Percentiles rank a stretch among this genome's conserved stretches.
These are phyloP conservation scores for Lamellibrachia columna DNA, from an alignment of 2,888 invertebrate genomes.

Conservation along the genomic window DNA sequence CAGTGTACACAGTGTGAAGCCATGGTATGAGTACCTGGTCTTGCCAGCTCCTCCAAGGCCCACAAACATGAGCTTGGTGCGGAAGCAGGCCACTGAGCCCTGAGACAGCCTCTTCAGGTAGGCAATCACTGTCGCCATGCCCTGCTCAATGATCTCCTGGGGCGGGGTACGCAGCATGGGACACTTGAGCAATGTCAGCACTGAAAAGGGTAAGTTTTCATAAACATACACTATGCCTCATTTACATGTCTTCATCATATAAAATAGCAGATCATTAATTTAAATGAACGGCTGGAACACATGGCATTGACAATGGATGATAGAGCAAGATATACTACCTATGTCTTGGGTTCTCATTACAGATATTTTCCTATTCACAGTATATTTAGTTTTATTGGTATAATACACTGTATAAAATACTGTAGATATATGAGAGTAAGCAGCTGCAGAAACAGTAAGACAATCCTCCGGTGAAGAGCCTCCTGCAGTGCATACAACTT, in stretches of 20 bases:
- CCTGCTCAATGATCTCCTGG: slow-evolving; percentile 57
- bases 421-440: neutral
- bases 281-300: too few relatives aligned
- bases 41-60: slow-evolving; percentile 67
- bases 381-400: too few relatives aligned
- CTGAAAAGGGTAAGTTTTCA: slow-evolving; percentile 37
- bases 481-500: neutral
- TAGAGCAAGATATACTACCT: too few relatives aligned
- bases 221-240: too few relatives aligned
- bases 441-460: neutral
- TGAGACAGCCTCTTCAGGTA: slow-evolving; percentile 58
- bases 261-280: too few relatives aligned
- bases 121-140: slow-evolving; percentile 54
- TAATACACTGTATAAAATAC: neutral
- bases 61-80: slow-evolving; percentile 65
- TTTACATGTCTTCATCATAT: neutral
- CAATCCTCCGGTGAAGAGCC: neutral
- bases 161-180: slow-evolving; percentile 60
- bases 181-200: slow-evolving; percentile 52
- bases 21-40: slow-evolving; percentile 53
- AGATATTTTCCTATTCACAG: too few relatives aligned
- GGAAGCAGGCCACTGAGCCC: slow-evolving; percentile 58
- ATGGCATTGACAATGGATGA: too few relatives aligned
- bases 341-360: too few relatives aligned
- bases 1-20: neutral